These are phyloP conservation scores for Hozukius guyotensis DNA, from an alignment of 2,797 vertebrate species.

Conservation along the genomic window DNA sequence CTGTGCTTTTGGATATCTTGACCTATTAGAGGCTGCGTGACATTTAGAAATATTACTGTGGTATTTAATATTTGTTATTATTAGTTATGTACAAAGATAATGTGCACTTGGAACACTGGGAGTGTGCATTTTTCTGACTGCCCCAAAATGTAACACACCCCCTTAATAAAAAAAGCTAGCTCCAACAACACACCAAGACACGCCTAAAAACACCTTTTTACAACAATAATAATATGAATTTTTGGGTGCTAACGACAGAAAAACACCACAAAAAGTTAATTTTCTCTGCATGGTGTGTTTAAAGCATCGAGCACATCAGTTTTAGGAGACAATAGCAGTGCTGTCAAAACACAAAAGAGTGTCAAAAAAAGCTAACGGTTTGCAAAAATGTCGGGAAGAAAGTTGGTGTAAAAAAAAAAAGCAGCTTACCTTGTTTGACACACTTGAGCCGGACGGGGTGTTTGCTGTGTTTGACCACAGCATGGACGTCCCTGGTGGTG, in stretches of 20 bases:
- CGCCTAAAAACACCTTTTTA: constrained; percentile 7
- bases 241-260: neutral
- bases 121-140: constrained; percentile 46
- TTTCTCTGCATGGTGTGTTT: neutral
- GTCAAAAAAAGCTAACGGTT: neutral
- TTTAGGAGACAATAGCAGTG: constrained; percentile 32
- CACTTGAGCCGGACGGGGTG: constrained; percentile 96
- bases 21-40: neutral
- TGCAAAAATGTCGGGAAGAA: constrained; percentile 1
- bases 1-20: neutral
- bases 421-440: constrained; percentile 91
- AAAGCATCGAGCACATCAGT: neutral
- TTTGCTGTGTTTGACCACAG: constrained; percentile 95
- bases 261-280: neutral
- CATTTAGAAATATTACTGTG: neutral
- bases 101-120: neutral
- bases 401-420: constrained; percentile 7
- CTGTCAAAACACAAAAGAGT: constrained; percentile 42
- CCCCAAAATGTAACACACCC: constrained; percentile 73
- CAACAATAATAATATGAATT: fast-evolving
- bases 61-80: neutral
- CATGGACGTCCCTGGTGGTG: constrained; percentile 95
- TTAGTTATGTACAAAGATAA: neutral
- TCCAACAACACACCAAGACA: constrained; percentile 18
- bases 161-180: constrained; percentile 46